Conservation (phyloP, 2,797 vertebrate species). For the Thalassophryne amazonica region DNA sequence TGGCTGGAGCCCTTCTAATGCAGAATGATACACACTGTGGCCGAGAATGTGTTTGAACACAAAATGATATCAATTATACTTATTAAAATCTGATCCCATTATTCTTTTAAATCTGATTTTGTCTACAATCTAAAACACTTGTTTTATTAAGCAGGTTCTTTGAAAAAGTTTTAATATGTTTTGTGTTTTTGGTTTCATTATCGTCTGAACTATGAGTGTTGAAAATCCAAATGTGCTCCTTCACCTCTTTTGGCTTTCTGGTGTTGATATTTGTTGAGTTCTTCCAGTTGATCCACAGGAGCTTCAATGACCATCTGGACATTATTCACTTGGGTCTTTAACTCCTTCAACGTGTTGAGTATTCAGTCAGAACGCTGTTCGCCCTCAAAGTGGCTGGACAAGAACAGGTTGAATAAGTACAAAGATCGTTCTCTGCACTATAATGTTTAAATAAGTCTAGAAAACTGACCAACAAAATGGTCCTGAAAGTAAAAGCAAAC, state of each 20-base stretch:
- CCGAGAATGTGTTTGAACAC: no score
- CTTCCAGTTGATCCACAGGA: slow-evolving; percentile 25
- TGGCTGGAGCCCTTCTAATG: no score
- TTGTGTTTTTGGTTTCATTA: no score
- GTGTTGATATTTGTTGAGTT: not conserved
- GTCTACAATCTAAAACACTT: no score
- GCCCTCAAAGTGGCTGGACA: slow-evolving; percentile 12
- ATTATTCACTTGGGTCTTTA: not conserved
- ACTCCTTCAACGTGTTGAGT: slow-evolving; percentile 21
- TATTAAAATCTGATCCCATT: no score
- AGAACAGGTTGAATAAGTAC: not conserved
- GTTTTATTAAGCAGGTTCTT: no score
- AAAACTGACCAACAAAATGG: not conserved
- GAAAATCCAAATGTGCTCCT: not conserved
- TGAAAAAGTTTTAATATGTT: no score
- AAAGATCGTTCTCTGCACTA: not conserved
- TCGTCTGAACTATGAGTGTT: no score
- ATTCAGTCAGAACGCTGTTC: slow-evolving; percentile 4
- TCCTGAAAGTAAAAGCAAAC: not conserved
- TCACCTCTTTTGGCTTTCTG: not conserved
- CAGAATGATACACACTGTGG: no score
- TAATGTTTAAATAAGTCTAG: not conserved
- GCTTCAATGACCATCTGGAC: slow-evolving; percentile 10
- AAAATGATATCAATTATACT: no score
- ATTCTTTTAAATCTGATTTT: no score